Evolutionary conservation across 2,888 invertebrate genomes (phyloP).

Genomic region (Mycalesis mineus): DNA sequence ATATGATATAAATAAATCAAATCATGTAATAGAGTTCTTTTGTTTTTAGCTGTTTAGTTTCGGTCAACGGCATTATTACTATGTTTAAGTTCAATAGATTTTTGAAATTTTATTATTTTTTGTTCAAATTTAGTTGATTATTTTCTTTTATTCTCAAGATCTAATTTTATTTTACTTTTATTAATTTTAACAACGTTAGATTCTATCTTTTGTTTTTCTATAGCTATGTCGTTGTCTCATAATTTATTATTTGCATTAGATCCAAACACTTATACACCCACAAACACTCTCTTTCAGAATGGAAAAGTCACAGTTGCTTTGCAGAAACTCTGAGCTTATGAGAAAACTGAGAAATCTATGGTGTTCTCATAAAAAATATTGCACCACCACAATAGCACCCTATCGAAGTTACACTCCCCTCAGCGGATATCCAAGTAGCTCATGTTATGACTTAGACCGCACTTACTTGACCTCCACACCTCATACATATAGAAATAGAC

Average conservation of each 20-base stretch:
- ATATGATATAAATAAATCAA: too few relatives aligned
- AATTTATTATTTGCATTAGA: conserved; percentile 8
- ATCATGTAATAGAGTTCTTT: not conserved
- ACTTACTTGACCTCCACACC: conserved; percentile 66
- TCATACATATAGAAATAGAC: conserved; percentile 61
- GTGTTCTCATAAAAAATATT: conserved; percentile 80
- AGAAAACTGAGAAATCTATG: conserved; percentile 79
- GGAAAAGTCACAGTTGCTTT: conserved; percentile 79
- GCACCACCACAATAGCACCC: conserved; percentile 62
- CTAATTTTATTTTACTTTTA: too few relatives aligned
- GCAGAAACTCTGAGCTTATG: conserved; percentile 80
- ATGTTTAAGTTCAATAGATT: too few relatives aligned
- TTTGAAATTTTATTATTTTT: too few relatives aligned
- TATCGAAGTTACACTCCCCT: conserved; percentile 62
- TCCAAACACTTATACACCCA: conserved; percentile 24
- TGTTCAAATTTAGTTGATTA: too few relatives aligned
- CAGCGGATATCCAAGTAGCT: conserved; percentile 70
- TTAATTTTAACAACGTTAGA: too few relatives aligned
- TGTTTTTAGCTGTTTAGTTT: not conserved
- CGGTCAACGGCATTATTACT: not conserved
- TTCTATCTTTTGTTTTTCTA: too few relatives aligned
- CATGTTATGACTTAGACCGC: conserved; percentile 68
- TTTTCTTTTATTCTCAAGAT: too few relatives aligned
- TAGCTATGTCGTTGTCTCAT: conserved; percentile 5
- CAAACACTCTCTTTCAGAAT: conserved; percentile 73